Evolutionary conservation across 2,113 vertebrate genomes (phyloP).

Genomic region (Psilopogon haemacephalus): DNA sequence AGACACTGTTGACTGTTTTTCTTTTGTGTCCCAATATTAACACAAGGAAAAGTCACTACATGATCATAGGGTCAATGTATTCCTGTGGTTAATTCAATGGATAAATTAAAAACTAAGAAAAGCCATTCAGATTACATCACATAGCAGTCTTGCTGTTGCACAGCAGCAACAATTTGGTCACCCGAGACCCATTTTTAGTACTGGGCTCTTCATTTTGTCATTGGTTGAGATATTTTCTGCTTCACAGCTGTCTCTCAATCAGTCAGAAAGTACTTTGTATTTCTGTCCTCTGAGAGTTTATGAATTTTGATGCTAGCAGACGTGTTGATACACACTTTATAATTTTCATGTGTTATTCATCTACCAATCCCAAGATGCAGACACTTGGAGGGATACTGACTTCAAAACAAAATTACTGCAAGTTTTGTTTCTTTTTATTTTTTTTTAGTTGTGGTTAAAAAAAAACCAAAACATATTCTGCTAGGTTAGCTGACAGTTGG

Average conservation of each 20-base stretch:
- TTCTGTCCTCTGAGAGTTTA: background rate
- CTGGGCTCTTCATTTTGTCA: background rate
- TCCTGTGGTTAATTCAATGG: background rate
- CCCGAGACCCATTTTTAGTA: background rate
- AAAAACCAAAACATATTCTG: background rate
- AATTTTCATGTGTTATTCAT: background rate
- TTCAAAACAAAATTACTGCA: background rate
- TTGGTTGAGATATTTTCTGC: background rate
- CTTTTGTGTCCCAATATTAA: background rate
- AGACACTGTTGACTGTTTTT: background rate
- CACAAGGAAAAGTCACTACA: background rate
- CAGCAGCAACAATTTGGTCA: background rate
- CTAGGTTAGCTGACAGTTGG: background rate
- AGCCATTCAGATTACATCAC: background rate
- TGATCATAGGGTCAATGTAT: background rate
- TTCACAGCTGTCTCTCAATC: conserved; percentile 23
- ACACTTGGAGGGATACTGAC: background rate
- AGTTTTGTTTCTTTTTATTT: conserved; percentile 7
- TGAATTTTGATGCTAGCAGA: background rate
- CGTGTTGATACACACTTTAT: background rate
- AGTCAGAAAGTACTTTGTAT: background rate
- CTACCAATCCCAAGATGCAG: background rate
- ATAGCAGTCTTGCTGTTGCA: background rate
- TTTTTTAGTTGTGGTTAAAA: background rate
- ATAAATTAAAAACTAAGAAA: background rate